Percentiles rank a stretch among this genome's conserved stretches.
Conservation (phyloP, 2,888 invertebrate species). For the Dorcus parallelipipedus region DNA sequence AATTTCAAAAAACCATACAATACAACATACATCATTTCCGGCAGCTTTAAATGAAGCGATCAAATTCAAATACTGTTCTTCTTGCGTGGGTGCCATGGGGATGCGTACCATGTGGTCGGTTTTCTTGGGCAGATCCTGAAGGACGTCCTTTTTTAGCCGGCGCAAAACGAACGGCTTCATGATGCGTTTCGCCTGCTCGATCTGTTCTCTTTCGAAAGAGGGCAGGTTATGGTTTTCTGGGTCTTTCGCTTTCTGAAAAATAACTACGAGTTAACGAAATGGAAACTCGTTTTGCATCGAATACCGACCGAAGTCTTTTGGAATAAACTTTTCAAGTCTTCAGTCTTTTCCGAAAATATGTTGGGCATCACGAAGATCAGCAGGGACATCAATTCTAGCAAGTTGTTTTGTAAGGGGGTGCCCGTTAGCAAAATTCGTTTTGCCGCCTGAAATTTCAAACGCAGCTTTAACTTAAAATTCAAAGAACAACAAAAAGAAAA, state of each 20-base stretch:
- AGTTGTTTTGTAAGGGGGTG: conserved; percentile 94
- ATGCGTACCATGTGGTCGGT: conserved; percentile 66
- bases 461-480: no score
- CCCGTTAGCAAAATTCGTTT: conserved; percentile 88
- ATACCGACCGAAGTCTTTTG: conserved; percentile 65
- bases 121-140: conserved; percentile 82
- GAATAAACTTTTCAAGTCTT: conserved; percentile 84
- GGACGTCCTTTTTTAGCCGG: conserved; percentile 81
- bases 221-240: conserved; percentile 60
- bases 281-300: neutral
- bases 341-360: conserved; percentile 84
- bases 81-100: conserved; percentile 70
- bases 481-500: neutral
- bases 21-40: conserved; percentile 53
- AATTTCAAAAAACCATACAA: no score
- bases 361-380: conserved; percentile 96
- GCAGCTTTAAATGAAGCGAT: conserved; percentile 64
- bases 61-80: conserved; percentile 71
- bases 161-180: conserved; percentile 94
- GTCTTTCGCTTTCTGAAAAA: conserved; percentile 54
- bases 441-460: conserved; percentile 60
- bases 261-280: conserved; percentile 27
- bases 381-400: conserved; percentile 92
- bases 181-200: conserved; percentile 89
- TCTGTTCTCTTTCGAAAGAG: conserved; percentile 85